Evolutionary conservation across 2,113 vertebrate genomes (phyloP).

Genomic region (Cranoglanis bouderius): DNA sequence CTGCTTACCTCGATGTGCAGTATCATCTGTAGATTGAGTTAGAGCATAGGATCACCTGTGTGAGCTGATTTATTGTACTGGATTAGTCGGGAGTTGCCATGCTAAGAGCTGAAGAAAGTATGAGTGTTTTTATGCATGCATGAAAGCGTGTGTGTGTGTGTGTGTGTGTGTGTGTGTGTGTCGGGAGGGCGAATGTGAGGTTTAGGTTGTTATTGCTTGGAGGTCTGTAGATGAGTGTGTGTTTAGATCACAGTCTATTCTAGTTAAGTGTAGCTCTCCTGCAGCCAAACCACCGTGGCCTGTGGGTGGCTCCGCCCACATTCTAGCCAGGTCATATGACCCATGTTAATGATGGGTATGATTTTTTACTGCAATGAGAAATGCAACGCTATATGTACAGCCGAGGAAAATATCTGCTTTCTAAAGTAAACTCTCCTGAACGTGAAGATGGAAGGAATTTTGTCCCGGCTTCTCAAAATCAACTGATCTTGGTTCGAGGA

Average conservation of each 20-base stretch:
- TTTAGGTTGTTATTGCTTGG: conserved; percentile 70
- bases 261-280: conserved; percentile 69
- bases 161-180: background rate
- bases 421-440: background rate
- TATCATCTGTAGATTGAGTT: background rate
- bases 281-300: conserved; percentile 63
- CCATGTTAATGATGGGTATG: conserved; percentile 54
- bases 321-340: conserved; percentile 71
- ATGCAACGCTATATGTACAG: conserved; percentile 13
- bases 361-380: conserved; percentile 19
- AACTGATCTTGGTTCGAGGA: background rate
- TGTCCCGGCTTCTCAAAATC: background rate
- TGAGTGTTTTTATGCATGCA: background rate
- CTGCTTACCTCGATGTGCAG: conserved; percentile 61
- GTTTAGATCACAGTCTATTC: conserved; percentile 68
- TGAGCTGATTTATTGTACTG: background rate
- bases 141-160: background rate
- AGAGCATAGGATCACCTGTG: background rate
- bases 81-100: no score
- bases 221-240: conserved; percentile 71
- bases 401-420: background rate
- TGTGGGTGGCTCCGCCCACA: conserved; percentile 67
- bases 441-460: background rate
- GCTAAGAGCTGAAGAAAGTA: background rate
- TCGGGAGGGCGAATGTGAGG: conserved; percentile 68